phyloP scores from a whole-genome alignment of 2,797 vertebrate species.

The Schizothorax lantsangensis region DNA sequence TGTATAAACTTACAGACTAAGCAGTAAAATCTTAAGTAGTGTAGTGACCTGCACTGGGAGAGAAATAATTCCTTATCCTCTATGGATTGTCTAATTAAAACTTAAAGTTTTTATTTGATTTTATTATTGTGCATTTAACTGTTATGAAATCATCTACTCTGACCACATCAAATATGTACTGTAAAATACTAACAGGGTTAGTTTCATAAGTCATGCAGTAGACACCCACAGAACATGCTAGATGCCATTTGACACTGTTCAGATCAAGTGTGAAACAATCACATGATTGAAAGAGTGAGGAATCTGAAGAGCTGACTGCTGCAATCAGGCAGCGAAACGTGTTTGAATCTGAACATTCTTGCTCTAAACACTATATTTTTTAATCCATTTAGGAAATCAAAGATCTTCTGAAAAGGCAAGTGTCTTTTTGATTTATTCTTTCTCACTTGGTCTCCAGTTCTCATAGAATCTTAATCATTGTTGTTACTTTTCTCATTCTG shows the following conservation, averaged over 20 bases:
- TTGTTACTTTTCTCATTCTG: not conserved
- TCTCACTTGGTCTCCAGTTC: not conserved
- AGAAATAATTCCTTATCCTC: constrained; percentile 4
- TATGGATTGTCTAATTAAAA: constrained; percentile 1
- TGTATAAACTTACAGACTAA: constrained; percentile 16
- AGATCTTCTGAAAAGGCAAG: constrained; percentile 80
- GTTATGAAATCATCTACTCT: not conserved
- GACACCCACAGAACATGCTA: constrained; percentile 56
- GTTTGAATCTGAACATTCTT: constrained; percentile 5
- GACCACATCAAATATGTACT: not conserved
- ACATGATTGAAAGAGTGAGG: constrained; percentile 31
- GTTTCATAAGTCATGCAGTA: constrained; percentile 17
- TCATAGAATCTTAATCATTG: not conserved
- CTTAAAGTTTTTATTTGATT: not conserved
- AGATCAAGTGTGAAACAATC: constrained; percentile 15
- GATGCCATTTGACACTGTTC: constrained; percentile 54
- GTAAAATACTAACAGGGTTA: constrained; percentile 2
- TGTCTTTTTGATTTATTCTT: constrained; percentile 52
- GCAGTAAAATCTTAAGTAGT: not conserved
- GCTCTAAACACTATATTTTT: constrained; percentile 47
- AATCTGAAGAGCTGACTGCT: constrained; percentile 15
- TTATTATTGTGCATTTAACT: not conserved
- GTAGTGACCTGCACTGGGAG: not conserved
- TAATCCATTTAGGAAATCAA: constrained; percentile 78
- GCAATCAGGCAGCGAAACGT: constrained; percentile 16